Base-by-base conservation (phyloP, 2,113 vertebrate species). In the Piliocolobus tephrosceles region DNA sequence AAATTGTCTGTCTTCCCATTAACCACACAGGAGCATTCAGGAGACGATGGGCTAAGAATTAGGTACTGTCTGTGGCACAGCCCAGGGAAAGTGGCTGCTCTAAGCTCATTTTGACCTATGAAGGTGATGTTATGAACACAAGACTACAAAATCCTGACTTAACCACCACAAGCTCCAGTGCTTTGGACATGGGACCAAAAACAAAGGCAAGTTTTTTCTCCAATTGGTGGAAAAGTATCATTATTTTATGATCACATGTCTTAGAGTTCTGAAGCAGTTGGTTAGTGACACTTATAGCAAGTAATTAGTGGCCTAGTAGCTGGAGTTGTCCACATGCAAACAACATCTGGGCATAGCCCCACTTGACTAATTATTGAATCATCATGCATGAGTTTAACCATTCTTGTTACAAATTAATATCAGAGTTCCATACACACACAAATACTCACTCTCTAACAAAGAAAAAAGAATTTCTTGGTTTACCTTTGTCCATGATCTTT, bases 401-500 rank as follows among this genome's bases (percentile, higher is more conserved):
- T 35, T 70, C 52, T 68, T 58, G 68, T 70, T 43, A 72, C 18
- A 64, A 61, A 88, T 90, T 30, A 47, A 92, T 22, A 12, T 17
- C 2, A 72, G 57, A 35, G 2, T 35, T 68, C 38, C 20, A 57
- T 4, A 89, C 1, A 30, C 58, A 84, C n/a, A n/a, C n/a, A 52
- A n/a, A 90, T 22, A 88, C 0, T n/a, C 22, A 16, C 5, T n/a
- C 40, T 30, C 38, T 18, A 73, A 52, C 20, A 40, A 72, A 47
- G 9, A 83, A 18, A 23, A 81, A 81, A 58, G 1, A 50, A 23
- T 40, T 43, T 82, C 18, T 90, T 64, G 5, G 35, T 91, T 98
- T 98, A 99, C 99, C 98, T 99, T 96, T 98, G 82, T 95, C 96
- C 35, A 17, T 90, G n/a, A 52, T 73, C 91, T 79, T 98, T 25